A percentile compares a stretch with the other conserved stretches of the same genome.
Conservation (phyloP, 2,797 vertebrate genomes). For the Sebastes minor region DNA sequence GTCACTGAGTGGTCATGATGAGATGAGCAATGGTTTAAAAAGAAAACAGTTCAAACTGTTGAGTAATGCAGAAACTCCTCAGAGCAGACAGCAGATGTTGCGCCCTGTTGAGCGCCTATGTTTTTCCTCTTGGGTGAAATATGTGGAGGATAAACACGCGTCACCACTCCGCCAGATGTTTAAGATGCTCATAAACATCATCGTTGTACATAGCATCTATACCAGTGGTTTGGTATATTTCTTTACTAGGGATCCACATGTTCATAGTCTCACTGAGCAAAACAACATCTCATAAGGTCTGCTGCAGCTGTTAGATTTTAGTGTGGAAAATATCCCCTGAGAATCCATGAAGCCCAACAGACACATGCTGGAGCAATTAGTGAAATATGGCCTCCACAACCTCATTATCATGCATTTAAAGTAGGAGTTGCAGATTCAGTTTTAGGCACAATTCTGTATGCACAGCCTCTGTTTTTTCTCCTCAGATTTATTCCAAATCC, state of each 20-base stretch:
- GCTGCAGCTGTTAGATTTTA: background rate
- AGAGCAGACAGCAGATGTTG: background rate
- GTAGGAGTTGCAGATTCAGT: background rate
- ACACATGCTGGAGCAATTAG: slow-evolving; percentile 11
- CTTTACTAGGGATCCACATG: background rate
- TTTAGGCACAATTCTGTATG: background rate
- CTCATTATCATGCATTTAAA: background rate
- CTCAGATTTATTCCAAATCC: background rate
- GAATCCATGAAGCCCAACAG: background rate
- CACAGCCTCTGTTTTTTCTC: background rate
- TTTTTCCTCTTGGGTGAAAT: background rate
- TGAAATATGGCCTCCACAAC: background rate
- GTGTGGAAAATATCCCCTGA: background rate
- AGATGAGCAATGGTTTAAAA: background rate
- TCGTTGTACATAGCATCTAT: background rate
- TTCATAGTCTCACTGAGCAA: background rate
- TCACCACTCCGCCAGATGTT: background rate
- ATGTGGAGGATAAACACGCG: background rate
- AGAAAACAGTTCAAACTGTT: background rate
- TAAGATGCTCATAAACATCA: background rate
- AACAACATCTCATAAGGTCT: background rate
- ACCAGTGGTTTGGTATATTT: background rate
- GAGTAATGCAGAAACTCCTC: slow-evolving; percentile 1
- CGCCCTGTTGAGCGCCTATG: background rate
- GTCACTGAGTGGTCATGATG: background rate